phyloP scores from a whole-genome alignment of 2,113 vertebrate species.

The Misgurnus mizolepis region DNA sequence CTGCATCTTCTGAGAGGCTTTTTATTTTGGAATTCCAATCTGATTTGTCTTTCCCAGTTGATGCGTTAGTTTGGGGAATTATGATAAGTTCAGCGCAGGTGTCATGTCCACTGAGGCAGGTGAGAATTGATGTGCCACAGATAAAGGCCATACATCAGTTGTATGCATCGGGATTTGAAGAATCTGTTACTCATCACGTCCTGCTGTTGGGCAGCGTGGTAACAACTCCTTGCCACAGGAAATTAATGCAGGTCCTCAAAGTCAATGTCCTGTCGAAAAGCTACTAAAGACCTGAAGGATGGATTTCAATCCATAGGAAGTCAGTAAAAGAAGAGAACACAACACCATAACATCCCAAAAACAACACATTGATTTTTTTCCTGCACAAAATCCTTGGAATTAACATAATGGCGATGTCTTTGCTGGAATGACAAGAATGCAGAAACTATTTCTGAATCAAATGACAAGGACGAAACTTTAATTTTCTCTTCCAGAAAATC shows the following conservation, averaged over 20 bases:
- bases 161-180: constrained; percentile 87
- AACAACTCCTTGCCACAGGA: constrained; percentile 93
- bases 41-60: constrained; percentile 42
- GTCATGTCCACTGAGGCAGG: constrained; percentile 80
- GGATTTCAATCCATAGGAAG: constrained; percentile 79
- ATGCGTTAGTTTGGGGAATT: constrained; percentile 70
- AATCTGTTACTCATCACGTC: constrained; percentile 93
- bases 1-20: background rate
- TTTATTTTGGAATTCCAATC: constrained; percentile 59
- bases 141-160: constrained; percentile 87
- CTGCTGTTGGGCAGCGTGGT: constrained; percentile 84
- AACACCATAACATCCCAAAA: background rate
- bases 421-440: too few species aligned
- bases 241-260: constrained; percentile 97
- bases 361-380: background rate
- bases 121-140: constrained; percentile 89
- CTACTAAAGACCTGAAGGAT: constrained; percentile 95
- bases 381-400: background rate
- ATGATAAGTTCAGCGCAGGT: constrained; percentile 91
- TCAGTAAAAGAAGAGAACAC: constrained; percentile 73
- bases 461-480: too few species aligned
- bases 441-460: too few species aligned
- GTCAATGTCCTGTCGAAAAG: constrained; percentile 98
- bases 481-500: too few species aligned
- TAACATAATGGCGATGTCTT: too few species aligned